Conservation (phyloP, 2,113 vertebrate genomes). For the Plestiodon gilberti region DNA sequence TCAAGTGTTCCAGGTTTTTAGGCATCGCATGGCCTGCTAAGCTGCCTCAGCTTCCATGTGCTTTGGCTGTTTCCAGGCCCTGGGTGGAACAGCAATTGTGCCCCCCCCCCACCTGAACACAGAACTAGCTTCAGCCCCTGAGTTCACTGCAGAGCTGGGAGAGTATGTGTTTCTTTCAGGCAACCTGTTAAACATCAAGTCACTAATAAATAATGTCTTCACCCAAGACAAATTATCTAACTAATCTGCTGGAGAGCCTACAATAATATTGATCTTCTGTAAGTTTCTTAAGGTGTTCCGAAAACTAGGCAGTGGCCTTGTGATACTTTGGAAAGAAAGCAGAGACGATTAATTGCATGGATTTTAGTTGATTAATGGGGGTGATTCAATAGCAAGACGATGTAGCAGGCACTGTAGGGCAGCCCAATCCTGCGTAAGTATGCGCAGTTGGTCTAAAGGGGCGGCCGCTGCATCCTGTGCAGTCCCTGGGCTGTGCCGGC, state of each 20-base stretch:
- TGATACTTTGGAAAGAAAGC: too few species aligned
- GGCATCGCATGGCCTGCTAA: background rate
- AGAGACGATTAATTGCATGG: too few species aligned
- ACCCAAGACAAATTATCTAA: too few species aligned
- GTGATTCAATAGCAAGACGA: too few species aligned
- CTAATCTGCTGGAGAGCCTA: background rate
- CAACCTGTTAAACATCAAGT: background rate
- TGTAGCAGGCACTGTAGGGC: too few species aligned
- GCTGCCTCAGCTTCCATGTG: background rate
- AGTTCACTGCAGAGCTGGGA: background rate
- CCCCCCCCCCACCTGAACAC: too few species aligned
- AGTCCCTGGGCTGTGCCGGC: too few species aligned
- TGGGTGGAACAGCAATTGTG: too few species aligned
- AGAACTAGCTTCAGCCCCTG: background rate
- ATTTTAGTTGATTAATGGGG: too few species aligned
- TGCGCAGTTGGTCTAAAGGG: too few species aligned
- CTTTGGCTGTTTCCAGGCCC: background rate
- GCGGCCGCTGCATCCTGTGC: too few species aligned
- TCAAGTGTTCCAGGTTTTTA: background rate
- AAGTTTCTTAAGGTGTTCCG: background rate
- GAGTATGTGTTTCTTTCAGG: background rate
- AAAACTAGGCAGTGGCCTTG: background rate
- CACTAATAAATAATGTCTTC: background rate
- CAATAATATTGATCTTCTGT: background rate
- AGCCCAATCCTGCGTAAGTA: too few species aligned